These are phyloP conservation scores for Hydriomena furcata DNA, from an alignment of 2,888 invertebrate genomes.

Conservation along the genomic window DNA sequence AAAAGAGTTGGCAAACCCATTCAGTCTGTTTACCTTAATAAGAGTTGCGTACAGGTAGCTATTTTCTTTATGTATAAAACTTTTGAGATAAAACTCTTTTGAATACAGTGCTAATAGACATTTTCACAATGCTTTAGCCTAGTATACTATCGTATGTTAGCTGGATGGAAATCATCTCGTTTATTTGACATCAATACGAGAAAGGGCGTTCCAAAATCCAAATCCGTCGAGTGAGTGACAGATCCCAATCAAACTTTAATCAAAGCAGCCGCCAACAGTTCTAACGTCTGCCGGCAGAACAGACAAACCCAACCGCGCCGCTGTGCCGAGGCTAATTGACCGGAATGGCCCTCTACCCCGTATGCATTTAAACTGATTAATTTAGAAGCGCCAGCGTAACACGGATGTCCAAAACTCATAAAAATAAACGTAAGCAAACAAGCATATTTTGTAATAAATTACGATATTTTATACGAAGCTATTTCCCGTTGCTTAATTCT, in stretches of 20 bases:
- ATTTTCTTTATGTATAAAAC: no score
- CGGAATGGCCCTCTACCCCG: constrained; percentile 61
- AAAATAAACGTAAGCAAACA: constrained; percentile 19
- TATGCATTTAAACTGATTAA: constrained; percentile 41
- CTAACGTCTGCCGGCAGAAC: constrained; percentile 52
- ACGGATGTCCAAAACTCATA: constrained; percentile 23
- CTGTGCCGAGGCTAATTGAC: constrained; percentile 68
- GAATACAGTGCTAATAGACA: no score
- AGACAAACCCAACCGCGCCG: constrained; percentile 55
- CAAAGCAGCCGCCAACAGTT: constrained; percentile 68
- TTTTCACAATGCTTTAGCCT: no score
- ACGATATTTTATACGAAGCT: constrained; percentile 10
- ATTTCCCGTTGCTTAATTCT: constrained; percentile 5
- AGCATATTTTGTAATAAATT: constrained; percentile 21
- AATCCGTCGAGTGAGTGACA: constrained; percentile 64
- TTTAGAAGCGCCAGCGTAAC: constrained; percentile 45
- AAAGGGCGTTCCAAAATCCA: constrained; percentile 41
- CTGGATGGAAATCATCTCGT: no score
- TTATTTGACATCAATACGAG: constrained; percentile 56
- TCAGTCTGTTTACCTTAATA: no score
- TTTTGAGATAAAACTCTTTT: no score
- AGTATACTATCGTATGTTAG: no score
- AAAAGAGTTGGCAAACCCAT: no score
- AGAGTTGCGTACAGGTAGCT: no score
- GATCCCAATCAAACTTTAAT: constrained; percentile 78